Conservation (phyloP, 2,113 vertebrate species). For the Poecile atricapillus region DNA sequence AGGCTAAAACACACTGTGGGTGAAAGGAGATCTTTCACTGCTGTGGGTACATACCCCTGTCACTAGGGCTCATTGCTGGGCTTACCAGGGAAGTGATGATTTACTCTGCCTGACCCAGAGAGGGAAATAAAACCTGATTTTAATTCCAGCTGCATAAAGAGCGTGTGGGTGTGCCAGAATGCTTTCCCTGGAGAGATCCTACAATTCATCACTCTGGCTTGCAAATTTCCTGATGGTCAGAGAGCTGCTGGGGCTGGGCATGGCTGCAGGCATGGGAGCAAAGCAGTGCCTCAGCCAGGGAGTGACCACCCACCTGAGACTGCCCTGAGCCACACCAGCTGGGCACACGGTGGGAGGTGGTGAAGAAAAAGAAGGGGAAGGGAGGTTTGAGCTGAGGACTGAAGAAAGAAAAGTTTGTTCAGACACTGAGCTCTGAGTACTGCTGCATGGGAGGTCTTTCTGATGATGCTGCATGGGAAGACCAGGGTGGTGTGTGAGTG, state of each 20-base stretch:
- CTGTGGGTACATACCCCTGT: neutral
- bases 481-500: rapidly evolving
- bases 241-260: neutral
- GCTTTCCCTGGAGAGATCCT: neutral
- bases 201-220: neutral
- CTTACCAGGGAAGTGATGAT: neutral
- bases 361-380: neutral
- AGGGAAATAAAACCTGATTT: neutral
- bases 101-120: neutral
- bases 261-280: neutral
- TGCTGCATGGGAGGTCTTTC: neutral
- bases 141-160: neutral
- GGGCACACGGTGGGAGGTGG: rapidly evolving
- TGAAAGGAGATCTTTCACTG: neutral
- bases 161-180: rapidly evolving
- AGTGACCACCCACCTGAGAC: neutral
- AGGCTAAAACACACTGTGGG: neutral
- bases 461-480: neutral
- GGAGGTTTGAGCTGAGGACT: neutral
- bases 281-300: rapidly evolving
- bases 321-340: neutral
- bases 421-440: neutral
- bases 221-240: neutral
- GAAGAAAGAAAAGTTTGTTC: neutral
- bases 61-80: neutral